Conservation (phyloP, 1,140 invertebrate genomes). For the Matsumurasca onukii region DNA sequence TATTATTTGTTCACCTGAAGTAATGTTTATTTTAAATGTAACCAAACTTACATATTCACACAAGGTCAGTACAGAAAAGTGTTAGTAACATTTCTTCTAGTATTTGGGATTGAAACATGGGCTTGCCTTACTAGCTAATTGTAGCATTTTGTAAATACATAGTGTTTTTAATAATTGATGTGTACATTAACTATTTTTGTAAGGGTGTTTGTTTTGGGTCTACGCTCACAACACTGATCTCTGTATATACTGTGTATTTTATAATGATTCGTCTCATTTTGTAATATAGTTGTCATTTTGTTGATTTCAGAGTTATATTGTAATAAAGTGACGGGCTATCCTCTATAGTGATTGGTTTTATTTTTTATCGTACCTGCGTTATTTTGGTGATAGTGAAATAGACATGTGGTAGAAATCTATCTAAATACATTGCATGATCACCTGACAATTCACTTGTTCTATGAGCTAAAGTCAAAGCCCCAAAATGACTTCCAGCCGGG, state of each 20-base stretch:
- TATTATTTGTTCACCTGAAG: too few relatives aligned
- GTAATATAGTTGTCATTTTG: slow-evolving; percentile 27
- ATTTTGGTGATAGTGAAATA: too few relatives aligned
- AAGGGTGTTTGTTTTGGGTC: slow-evolving; percentile 22
- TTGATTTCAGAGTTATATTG: slow-evolving; percentile 29
- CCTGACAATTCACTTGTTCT: too few relatives aligned
- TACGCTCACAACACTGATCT: slow-evolving; percentile 30
- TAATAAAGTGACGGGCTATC: slow-evolving; percentile 31
- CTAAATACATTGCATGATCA: too few relatives aligned
- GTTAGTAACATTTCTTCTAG: background rate
- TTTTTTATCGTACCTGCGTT: background rate
- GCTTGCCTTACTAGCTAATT: background rate
- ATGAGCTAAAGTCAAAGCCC: too few relatives aligned
- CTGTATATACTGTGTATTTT: slow-evolving; percentile 31
- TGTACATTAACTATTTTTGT: slow-evolving; percentile 30
- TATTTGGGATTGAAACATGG: background rate
- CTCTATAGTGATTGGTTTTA: background rate
- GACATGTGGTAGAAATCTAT: too few relatives aligned
- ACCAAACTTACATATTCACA: too few relatives aligned
- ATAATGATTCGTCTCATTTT: slow-evolving; percentile 23
- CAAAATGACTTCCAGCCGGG: too few relatives aligned
- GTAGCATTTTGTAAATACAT: slow-evolving; percentile 30
- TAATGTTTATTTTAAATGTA: too few relatives aligned
- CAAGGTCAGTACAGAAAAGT: too few relatives aligned
- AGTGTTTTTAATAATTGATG: slow-evolving; percentile 10